Base-by-base conservation (phyloP, 1,140 invertebrate genomes). In the Scaptodrosophila lebanonensis region DNA sequence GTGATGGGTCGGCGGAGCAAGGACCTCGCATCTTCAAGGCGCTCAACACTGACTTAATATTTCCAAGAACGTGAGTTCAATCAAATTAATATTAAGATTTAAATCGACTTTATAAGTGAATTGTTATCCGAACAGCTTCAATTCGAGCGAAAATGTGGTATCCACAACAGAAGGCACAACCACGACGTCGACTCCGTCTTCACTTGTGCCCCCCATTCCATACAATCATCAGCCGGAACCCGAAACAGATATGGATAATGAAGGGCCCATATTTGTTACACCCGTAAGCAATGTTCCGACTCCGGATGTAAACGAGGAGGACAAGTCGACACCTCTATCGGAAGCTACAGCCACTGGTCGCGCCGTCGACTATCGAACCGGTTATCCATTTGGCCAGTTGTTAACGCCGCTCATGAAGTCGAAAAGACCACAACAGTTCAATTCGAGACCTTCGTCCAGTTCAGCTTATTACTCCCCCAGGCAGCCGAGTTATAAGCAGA, bases 21-120 rank as follows among this genome's bases (percentile, higher is more conserved):
- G 84, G 84, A 45, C 84, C 84, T 9, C 70, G 83, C 11, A 85
- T 86, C 4, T 86, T 65, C 12, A 86, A 86, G 25, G 84, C 84
- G 2, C 33, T 86, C 0, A 85, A 86, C 50, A 79, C 77, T 57
- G 84, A 86, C 72, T 67, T 86, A 36, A 76, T 86, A 47, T 86
- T 83, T 45, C 84, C 84, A 4, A 84, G 68, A 62, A 83, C 50
- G 84, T 86, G 59, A 72, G 79, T 85, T 29, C 1, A 17, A 15
- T n/a, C 8, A 17, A 27, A 4, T 9, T 0, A 5, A 6, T 13
- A 20, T 17, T 4, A 38, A 8, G 2, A 3, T 5, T 18, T 5
- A 36, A 17, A 5, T 9, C 35, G 7, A 32, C 11, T 15, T 3
- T 20, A 22, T 20, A 53, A 22, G 20, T 30, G n/a, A n/a, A n/a